Base-by-base conservation (phyloP, 2,797 vertebrate species). In the Tapirus indicus region DNA sequence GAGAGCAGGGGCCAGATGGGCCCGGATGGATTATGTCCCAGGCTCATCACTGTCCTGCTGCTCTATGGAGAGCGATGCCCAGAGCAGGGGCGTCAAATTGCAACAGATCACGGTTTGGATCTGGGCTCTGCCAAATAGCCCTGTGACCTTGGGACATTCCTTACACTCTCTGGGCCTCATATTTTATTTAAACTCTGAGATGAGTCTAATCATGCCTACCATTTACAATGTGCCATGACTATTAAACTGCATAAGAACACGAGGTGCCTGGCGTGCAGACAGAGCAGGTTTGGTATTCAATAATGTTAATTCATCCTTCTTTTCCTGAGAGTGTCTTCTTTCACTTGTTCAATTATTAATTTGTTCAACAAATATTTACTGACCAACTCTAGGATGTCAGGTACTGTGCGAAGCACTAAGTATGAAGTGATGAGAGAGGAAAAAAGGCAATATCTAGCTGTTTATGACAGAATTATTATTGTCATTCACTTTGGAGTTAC, bases 291-390 rank as follows among this genome's bases (percentile, higher is more conserved):
- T 84, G 4, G 2, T 64, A 84, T 90, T 93, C 75, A 49, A 52
- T 85, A 52, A 89, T 80, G 87, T 69, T 58, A 49, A 94, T 54
- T 83, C 25, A 62, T 62, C 44, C 23, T 77, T 93, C 62, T n/a
- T 95, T 91, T 92, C 91, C 74, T 29, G 23, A 74, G 89, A 90
- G 49, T 89, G 80, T 92, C 93, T 93, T 97, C 79, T 95, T 80
- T 85, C 79, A 18, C 41, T 87, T 68, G 44, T 78, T 97, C 87
- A 92, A 92, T 94, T 88, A 96, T 95, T 97, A 91, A 93, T 97
- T 94, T 94, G 96, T 94, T 97, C 56, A 80, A 66, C 74, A 97
- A 96, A 96, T 97, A 95, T 94, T 97, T 96, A 80, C 91, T 93
- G 74, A 96, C 21, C 11, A 74, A 58, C 32, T 89, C 54, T 75